Base-by-base conservation (phyloP, 2,113 vertebrate genomes). In the Macroglossus sobrinus region DNA sequence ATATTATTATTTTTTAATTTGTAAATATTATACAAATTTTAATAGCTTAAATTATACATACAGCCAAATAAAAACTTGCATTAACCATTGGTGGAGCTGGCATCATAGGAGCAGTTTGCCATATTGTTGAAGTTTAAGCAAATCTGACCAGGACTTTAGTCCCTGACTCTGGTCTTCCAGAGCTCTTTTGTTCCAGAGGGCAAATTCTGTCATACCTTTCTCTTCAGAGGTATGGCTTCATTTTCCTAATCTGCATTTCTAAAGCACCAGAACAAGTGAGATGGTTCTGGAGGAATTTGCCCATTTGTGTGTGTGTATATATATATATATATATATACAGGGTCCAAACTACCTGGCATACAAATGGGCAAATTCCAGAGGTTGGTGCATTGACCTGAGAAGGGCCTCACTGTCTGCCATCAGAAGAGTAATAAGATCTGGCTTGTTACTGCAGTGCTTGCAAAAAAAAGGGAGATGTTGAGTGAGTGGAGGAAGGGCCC, bases 11-110 rank as follows among this genome's bases (percentile, higher is more conserved):
- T 50, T 45, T 45, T 50, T 50, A 99, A 99, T 98, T 98, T 99
- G 99, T 99, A 99, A 98, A 99, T 99, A 99, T 91, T 99, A 99
- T 99, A 99, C 98, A 99, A 99, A 99, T 99, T 99, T 99, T 99
- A 99, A 98, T 99, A 99, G 99, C 98, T 99, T 98, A 96, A 98
- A 98, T 98, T 99, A 99, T 99, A 99, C 99, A 99, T 99, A 99
- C 97, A 64, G 98, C 98, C 95, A 93, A 98, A 99, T 99, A 99
- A 99, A 99, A 99, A 97, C 93, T 98, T 97, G 98, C 98, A 97
- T 98, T 98, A 97, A 97, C 11, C 9, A 88, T 47, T 81, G 24
- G 82, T 95, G 63, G 66, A 47, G 68, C 61, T 55, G 82, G 43
- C 45, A 12, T 86, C 26, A 1, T 10, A 66, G 78, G 33, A 11